Evolutionary conservation across 2,888 invertebrate genomes (phyloP), one percentile per base, ranked within the genome.

Genomic region (Pyrrhia umbra): DNA sequence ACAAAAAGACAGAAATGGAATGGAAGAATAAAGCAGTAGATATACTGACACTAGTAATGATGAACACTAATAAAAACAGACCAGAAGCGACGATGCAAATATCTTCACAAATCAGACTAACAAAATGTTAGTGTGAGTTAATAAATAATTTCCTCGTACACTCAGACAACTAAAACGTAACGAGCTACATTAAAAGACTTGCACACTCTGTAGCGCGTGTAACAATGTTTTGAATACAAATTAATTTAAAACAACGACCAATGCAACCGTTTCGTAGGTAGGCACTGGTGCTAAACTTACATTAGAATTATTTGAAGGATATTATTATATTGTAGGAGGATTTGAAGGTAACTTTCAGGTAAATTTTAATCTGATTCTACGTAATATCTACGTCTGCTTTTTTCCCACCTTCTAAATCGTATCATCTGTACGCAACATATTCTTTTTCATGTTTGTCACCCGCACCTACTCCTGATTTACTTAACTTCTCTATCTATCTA

Each of bases 141-240:
- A 6, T 6, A 43, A 21, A 13, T 43, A 21, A 23, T 43, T 21
- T 13, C 21, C 21, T 20, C 13, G 13, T 20, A 20, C 20, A 43
- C 13, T 13, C 43, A 43, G 21, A 21, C 43, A n/a, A 3, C 6
- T 13, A 21, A 67, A 39, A 16, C 27, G n/a, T n/a, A 45, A 20
- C 18, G 16, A 45, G 57, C 15, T 75, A 62, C 60, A 65, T 77
- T 51, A 10, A 42, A 50, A 64, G 46, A 63, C 64, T 57, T 59
- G 55, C 42, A 58, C 9, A 37, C 34, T 6, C 9, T 15, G 42
- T 64, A 57, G 47, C 39, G n/a, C 47, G 23, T 58, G 25, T 43
- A 58, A 65, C 47, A 72, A 54, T 63, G 75, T 58, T 55, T 59
- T 61, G 77, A 75, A 77, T 77, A 75, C 72, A 60, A 77, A 77